Evolutionary conservation across 2,888 invertebrate genomes (phyloP), one percentile per base, ranked within the genome.

Genomic region (Temnothorax unifasciatus): DNA sequence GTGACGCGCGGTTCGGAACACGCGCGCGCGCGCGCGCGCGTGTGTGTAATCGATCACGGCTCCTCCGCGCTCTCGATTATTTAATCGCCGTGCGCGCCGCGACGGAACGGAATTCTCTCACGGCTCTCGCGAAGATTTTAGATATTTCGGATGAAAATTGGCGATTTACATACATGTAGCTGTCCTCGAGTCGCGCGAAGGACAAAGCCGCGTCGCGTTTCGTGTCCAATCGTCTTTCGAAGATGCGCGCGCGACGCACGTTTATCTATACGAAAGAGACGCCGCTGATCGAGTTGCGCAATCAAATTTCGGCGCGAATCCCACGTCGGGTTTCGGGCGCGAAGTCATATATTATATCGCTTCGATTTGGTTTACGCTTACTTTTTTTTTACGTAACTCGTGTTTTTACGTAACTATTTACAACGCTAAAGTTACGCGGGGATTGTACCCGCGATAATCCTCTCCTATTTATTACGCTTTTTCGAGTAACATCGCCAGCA

Each of bases 21-120:
- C n/a, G n/a, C n/a, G n/a, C n/a, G n/a, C n/a, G n/a, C 87, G 41
- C n/a, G 85, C 11, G 8, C 61, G 61, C 61, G 59, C 18, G 61
- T 38, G 57, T 25, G 29, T 44, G 18, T 90, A 91, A 92, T 92
- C 90, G 90, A 89, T 88, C 87, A 82, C 85, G 87, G 82, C 29
- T 29, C 29, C 29, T 29, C 29, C 29, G 84, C 85, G 82, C 9
- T 34, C 25, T 73, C 84, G 87, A 91, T 92, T 92, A 91, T 90
- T 86, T 90, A 91, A 91, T 90, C 85, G 74, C 68, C 73, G 9
- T 50, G 77, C 77, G 81, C 77, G 81, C n/a, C 52, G 38, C 50
- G 83, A 25, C 34, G 71, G 47, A 47, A 69, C 29, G 18, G 11
- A 59, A 81, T 81, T 81, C 59, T 71, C 47, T 81, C 79, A 81